Evolutionary conservation across 2,113 vertebrate genomes (phyloP).

Genomic region (Psephotus haematonotus): DNA sequence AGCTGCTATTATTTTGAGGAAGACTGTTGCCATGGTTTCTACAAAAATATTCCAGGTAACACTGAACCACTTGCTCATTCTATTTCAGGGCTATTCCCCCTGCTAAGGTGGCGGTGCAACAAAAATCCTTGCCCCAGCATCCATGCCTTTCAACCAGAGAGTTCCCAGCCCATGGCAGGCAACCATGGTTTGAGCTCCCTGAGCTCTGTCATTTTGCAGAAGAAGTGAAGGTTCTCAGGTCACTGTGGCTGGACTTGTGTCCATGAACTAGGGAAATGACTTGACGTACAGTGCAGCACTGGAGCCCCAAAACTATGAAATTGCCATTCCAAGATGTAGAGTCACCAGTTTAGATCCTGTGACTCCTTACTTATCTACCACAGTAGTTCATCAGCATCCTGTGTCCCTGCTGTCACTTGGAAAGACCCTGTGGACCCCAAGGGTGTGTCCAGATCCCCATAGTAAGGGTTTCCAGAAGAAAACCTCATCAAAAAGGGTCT

Average conservation of each 20-base stretch:
- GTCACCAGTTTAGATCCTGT: neutral
- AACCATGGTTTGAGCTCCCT: fast-evolving
- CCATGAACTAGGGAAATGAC: fast-evolving
- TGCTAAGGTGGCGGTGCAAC: neutral
- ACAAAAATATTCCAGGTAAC: constrained; percentile 45
- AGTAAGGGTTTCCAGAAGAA: neutral
- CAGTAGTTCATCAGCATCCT: fast-evolving
- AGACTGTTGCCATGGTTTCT: constrained; percentile 45
- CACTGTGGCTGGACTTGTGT: too few species aligned
- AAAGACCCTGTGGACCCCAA: neutral
- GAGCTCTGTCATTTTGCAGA: neutral
- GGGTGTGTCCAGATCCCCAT: neutral
- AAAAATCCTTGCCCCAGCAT: neutral
- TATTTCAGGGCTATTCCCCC: neutral
- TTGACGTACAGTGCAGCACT: neutral
- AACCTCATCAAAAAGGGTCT: neutral
- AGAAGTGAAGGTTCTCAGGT: neutral
- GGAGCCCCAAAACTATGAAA: neutral
- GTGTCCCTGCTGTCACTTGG: neutral
- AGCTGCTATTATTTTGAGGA: constrained; percentile 1
- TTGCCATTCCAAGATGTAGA: neutral
- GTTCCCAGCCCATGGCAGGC: neutral
- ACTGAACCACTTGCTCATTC: neutral
- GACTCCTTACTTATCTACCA: neutral
- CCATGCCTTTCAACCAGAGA: fast-evolving